Percentiles rank a stretch among this genome's conserved stretches.
Evolutionary conservation across 2,888 invertebrate species (phyloP).

Genomic region (Carterocephalus palaemon): DNA sequence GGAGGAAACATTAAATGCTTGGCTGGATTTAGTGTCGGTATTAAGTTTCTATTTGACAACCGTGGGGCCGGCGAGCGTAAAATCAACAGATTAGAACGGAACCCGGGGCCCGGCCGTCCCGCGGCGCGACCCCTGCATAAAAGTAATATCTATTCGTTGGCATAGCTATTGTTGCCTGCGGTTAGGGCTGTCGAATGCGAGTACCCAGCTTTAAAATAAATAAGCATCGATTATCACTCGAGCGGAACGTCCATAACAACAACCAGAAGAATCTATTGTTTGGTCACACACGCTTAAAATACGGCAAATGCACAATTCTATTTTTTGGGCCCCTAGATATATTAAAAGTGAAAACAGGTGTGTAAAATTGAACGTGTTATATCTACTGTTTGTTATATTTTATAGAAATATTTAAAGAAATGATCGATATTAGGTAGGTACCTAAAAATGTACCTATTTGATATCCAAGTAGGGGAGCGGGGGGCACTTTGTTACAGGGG

Average conservation of each 20-base stretch:
- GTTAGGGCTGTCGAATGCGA: constrained; percentile 62
- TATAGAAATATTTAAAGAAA: too few relatives aligned
- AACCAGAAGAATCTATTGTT: constrained; percentile 4
- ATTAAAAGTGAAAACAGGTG: too few relatives aligned
- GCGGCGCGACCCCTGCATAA: constrained; percentile 55
- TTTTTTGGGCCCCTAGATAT: too few relatives aligned
- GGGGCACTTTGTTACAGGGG: too few relatives aligned
- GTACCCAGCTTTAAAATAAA: constrained; percentile 25
- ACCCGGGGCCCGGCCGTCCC: constrained; percentile 54
- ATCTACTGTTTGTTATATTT: too few relatives aligned
- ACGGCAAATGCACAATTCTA: too few relatives aligned
- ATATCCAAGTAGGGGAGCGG: too few relatives aligned
- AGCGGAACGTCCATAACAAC: constrained; percentile 9
- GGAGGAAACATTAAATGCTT: constrained; percentile 10
- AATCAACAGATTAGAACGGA: constrained; percentile 76
- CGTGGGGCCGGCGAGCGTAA: constrained; percentile 64
- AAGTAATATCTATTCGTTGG: constrained; percentile 67
- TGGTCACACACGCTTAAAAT: neutral
- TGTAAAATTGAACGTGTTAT: too few relatives aligned
- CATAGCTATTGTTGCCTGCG: constrained; percentile 65
- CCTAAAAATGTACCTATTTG: too few relatives aligned
- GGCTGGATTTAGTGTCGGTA: constrained; percentile 12
- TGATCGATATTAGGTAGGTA: too few relatives aligned
- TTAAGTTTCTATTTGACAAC: constrained; percentile 29
- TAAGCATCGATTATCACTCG: constrained; percentile 7